These are phyloP conservation scores for Drosophila albomicans DNA, from an alignment of 1,140 invertebrate species.

Conservation along the genomic window DNA sequence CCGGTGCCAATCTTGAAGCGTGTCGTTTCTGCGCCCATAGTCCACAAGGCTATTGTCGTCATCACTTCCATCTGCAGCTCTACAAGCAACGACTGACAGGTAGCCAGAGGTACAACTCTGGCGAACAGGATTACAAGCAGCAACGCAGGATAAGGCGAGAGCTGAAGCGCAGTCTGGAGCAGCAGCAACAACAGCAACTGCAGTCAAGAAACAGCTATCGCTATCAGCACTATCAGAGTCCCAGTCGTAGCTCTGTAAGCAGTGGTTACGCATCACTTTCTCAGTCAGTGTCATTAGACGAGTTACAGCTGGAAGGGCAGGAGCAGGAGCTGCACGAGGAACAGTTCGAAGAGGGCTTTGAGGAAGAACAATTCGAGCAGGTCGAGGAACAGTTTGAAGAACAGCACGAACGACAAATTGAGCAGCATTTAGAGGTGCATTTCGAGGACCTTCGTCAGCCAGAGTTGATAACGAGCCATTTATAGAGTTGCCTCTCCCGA, in stretches of 20 bases:
- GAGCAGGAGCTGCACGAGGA: constrained; percentile 7
- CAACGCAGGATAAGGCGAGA: constrained; percentile 66
- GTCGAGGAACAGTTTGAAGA: background rate
- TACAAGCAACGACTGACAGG: constrained; percentile 49
- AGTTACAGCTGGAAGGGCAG: constrained; percentile 6
- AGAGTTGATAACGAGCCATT: constrained; percentile 44
- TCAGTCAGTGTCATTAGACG: constrained; percentile 1
- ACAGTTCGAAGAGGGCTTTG: background rate
- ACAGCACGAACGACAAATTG: background rate
- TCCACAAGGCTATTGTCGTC: constrained; percentile 80
- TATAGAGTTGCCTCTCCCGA: constrained; percentile 22
- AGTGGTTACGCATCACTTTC: constrained; percentile 64
- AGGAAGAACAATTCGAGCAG: background rate
- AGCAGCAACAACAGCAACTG: constrained; percentile 70
- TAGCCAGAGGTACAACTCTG: background rate
- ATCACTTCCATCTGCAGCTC: constrained; percentile 79
- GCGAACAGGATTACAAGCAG: constrained; percentile 65
- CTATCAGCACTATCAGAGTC: constrained; percentile 27
- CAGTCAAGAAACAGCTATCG: constrained; percentile 35
- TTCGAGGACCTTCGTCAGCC: background rate
- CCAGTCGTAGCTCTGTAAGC: constrained; percentile 62
- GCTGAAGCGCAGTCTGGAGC: constrained; percentile 69
- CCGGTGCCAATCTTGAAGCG: constrained; percentile 57
- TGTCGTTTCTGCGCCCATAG: constrained; percentile 84
- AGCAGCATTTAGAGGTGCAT: background rate